Conservation (phyloP, 2,888 invertebrate genomes). For the Leptopterna dolabrata region DNA sequence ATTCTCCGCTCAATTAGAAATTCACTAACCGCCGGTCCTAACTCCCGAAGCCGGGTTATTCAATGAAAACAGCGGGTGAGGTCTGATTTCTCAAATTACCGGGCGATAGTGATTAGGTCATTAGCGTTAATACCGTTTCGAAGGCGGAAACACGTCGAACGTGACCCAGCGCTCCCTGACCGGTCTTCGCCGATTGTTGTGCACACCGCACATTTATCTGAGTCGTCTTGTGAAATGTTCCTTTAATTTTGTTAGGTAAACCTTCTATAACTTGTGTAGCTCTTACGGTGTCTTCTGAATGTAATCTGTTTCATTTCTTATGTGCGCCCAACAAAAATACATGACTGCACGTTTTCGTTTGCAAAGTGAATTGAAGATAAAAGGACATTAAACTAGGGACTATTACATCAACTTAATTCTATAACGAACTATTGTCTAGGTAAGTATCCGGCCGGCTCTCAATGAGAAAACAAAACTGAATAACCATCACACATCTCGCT, state of each 20-base stretch:
- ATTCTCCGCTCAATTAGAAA: neutral
- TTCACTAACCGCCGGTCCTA: neutral
- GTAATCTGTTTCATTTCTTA: no score
- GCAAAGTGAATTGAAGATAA: no score
- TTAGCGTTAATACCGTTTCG: constrained; percentile 34
- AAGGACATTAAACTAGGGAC: no score
- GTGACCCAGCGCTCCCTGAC: constrained; percentile 20
- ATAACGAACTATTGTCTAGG: no score
- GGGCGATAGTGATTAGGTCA: constrained; percentile 34
- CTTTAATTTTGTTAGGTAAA: neutral
- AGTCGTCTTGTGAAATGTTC: neutral
- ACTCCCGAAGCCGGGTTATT: neutral
- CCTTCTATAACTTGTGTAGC: no score
- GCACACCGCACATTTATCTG: neutral
- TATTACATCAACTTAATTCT: no score
- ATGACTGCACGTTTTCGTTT: no score
- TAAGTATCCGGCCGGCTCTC: no score
- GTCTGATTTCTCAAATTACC: neutral
- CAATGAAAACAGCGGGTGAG: neutral
- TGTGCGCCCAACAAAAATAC: no score
- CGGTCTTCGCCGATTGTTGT: constrained; percentile 3
- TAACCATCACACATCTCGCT: no score
- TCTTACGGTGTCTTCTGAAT: no score
- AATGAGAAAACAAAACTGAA: no score
- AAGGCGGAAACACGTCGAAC: constrained; percentile 27